Conservation (phyloP, 2,113 vertebrate species). For the Mormyrus lacerda region DNA sequence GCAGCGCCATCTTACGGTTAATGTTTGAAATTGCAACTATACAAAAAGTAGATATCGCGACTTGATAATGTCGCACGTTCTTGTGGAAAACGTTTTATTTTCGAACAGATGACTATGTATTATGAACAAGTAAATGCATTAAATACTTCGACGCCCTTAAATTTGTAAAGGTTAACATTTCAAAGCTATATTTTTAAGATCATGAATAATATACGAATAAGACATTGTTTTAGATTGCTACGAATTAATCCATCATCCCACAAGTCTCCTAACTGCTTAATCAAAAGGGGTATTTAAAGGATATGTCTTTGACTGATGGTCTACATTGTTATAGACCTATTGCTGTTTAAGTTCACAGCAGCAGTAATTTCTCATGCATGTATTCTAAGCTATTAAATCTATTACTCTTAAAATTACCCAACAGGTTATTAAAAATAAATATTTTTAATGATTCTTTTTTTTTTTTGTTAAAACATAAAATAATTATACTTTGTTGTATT, state of each 20-base stretch:
- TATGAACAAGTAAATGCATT: background rate
- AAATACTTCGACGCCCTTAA: background rate
- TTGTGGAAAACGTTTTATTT: background rate
- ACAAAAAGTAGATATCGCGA: background rate
- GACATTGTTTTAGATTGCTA: background rate
- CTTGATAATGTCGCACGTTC: background rate
- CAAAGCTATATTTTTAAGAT: background rate
- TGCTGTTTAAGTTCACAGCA: background rate
- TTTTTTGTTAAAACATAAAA: background rate
- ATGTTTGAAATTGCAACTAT: slow-evolving; percentile 13
- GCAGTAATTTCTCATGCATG: background rate
- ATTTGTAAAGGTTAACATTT: background rate
- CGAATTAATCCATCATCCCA: background rate
- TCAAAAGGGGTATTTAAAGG: background rate
- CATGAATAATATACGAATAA: background rate
- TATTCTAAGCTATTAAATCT: background rate
- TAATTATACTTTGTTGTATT: background rate
- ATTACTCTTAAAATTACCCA: background rate
- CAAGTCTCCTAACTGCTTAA: background rate
- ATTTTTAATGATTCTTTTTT: background rate
- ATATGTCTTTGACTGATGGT: background rate
- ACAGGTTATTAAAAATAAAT: background rate
- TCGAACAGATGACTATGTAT: background rate
- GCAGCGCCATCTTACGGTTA: slow-evolving; percentile 39
- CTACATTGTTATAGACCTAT: background rate